phyloP scores from a whole-genome alignment of 2,113 vertebrate species.

The Menidia beryllina region DNA sequence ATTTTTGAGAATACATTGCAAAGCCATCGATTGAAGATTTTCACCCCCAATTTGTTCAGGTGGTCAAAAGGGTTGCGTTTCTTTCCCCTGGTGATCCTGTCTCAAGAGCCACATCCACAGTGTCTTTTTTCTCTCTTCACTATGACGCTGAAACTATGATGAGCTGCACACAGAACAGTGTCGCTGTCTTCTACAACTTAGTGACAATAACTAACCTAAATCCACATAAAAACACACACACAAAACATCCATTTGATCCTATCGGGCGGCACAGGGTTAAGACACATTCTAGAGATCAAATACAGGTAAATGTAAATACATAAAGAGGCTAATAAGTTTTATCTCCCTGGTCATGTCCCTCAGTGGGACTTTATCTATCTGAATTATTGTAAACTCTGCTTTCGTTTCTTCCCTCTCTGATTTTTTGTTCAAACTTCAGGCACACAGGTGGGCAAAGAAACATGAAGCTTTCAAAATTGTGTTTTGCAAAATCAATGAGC shows the following conservation, averaged over 20 bases:
- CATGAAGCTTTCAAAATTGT: slow-evolving; percentile 31
- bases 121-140: slow-evolving; percentile 4
- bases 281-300: slow-evolving; percentile 4
- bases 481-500: slow-evolving; percentile 32
- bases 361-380: too few species aligned
- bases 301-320: neutral
- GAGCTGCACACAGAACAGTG: slow-evolving; percentile 17
- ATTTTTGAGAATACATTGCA: too few species aligned
- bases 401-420: neutral
- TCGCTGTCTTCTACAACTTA: too few species aligned
- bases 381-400: too few species aligned
- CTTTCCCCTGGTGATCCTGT: slow-evolving; percentile 36
- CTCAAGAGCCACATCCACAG: slow-evolving; percentile 21
- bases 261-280: slow-evolving; percentile 1
- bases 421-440: neutral
- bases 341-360: too few species aligned
- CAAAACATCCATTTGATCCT: neutral
- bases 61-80: slow-evolving; percentile 1
- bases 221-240: slow-evolving; percentile 15
- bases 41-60: neutral
- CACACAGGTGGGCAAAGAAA: slow-evolving; percentile 33
- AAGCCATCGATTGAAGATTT: too few species aligned
- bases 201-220: slow-evolving; percentile 42
- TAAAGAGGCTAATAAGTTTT: neutral
- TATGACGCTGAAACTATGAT: slow-evolving; percentile 16